These are phyloP conservation scores for Irena cyanogastra DNA, from an alignment of 2,113 vertebrate genomes.

Conservation along the genomic window DNA sequence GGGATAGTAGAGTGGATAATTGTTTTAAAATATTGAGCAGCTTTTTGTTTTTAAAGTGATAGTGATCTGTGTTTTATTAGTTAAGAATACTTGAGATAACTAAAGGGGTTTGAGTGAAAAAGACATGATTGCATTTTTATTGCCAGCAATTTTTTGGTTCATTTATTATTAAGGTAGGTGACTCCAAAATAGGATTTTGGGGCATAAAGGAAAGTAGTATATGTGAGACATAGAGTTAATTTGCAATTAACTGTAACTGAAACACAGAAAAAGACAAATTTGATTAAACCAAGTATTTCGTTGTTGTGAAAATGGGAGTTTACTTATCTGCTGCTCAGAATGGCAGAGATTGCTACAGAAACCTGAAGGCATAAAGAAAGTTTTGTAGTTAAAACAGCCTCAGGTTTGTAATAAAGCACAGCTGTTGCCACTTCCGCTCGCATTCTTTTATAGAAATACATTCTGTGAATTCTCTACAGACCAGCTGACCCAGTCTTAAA, in stretches of 20 bases:
- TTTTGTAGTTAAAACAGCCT: slow-evolving; percentile 5
- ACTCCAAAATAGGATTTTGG: not conserved
- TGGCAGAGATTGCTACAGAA: not conserved
- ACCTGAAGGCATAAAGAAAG: slow-evolving; percentile 13
- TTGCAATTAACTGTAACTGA: not conserved
- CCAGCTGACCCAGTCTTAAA: slow-evolving; percentile 52
- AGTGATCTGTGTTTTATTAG: not conserved
- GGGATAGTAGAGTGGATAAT: not conserved
- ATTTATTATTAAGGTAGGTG: not conserved
- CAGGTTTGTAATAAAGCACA: slow-evolving; percentile 24
- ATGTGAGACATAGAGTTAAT: not conserved
- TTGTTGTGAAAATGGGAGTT: not conserved
- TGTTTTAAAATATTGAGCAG: not conserved
- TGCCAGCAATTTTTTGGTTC: not conserved
- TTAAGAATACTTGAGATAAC: not conserved
- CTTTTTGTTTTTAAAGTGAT: not conserved
- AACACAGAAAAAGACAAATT: not conserved
- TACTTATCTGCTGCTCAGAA: not conserved
- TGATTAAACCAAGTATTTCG: not conserved
- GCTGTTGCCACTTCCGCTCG: slow-evolving; percentile 22
- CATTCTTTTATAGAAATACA: not conserved
- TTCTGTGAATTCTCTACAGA: slow-evolving; percentile 31
- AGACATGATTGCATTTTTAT: not conserved
- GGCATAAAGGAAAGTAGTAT: not conserved
- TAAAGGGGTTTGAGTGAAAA: not conserved